Percentiles rank a stretch among this genome's conserved stretches.
These are phyloP conservation scores for Thunnus thynnus DNA, from an alignment of 2,113 vertebrate species.

Conservation along the genomic window DNA sequence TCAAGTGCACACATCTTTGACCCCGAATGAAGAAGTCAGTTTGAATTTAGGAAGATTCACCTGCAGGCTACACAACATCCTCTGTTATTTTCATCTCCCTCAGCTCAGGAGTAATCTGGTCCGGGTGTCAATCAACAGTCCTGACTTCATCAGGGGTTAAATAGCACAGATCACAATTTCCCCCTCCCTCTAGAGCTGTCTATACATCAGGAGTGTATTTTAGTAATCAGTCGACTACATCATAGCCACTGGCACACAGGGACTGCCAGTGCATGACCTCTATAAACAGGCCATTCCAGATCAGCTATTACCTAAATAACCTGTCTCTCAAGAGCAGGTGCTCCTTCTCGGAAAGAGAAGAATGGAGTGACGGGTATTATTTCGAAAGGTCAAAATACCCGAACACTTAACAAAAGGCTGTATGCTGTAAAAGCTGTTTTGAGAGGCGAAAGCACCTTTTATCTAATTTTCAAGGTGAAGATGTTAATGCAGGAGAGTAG, in stretches of 20 bases:
- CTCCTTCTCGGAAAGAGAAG: conserved; percentile 1
- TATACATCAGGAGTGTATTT: conserved; percentile 20
- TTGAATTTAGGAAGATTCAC: conserved; percentile 52
- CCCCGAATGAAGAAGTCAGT: conserved; percentile 47
- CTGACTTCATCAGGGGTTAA: conserved; percentile 66
- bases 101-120: conserved; percentile 32
- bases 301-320: conserved; percentile 54
- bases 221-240: conserved; percentile 50
- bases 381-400: conserved; percentile 34
- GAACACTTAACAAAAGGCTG: conserved; percentile 30
- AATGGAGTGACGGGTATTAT: conserved; percentile 17
- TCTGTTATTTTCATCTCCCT: conserved; percentile 42
- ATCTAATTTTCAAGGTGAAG: conserved; percentile 50
- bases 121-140: conserved; percentile 53
- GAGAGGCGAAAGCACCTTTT: conserved; percentile 33
- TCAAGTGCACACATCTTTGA: conserved; percentile 28
- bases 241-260: conserved; percentile 30
- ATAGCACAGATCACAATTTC: conserved; percentile 43
- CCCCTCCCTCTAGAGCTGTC: conserved; percentile 14
- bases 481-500: conserved; percentile 41
- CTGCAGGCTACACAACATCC: conserved; percentile 24
- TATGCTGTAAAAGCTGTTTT: conserved; percentile 34
- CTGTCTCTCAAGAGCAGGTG: conserved; percentile 31
- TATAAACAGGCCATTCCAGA: conserved; percentile 51
- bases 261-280: conserved; percentile 55